These are phyloP conservation scores for Carpatolechia fugitivella DNA, from an alignment of 2,888 invertebrate genomes.

Conservation along the genomic window DNA sequence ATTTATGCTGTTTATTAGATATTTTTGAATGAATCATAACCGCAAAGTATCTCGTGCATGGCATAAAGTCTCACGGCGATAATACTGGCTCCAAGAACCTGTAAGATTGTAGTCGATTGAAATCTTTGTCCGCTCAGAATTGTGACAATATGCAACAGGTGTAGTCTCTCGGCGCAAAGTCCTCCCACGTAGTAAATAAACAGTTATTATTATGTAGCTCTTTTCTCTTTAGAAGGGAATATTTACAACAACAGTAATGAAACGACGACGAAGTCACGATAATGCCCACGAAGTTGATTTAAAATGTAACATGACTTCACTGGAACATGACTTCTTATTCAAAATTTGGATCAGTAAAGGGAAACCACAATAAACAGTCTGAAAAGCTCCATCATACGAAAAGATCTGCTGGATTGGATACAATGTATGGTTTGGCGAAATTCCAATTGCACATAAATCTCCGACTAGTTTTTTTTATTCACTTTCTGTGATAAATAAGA, in stretches of 20 bases:
- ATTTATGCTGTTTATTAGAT: not conserved
- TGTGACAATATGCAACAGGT: not conserved
- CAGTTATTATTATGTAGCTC: not conserved
- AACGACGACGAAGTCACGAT: no score
- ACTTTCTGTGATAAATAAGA: not conserved
- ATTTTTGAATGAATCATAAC: no score
- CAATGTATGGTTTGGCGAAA: conserved; percentile 27
- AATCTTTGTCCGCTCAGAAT: not conserved
- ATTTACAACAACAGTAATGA: no score
- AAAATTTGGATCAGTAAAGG: no score
- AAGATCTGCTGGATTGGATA: not conserved
- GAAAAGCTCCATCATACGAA: no score
- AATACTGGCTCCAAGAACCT: not conserved
- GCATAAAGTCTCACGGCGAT: not conserved
- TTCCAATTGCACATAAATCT: conserved; percentile 31
- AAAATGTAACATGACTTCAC: no score
- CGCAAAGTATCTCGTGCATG: no score
- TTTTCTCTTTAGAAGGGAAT: not conserved
- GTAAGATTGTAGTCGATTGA: not conserved
- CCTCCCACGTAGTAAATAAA: not conserved
- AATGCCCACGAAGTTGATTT: no score
- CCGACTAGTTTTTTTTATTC: not conserved
- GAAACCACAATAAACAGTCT: no score
- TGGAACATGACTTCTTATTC: no score
- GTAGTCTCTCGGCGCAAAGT: not conserved